These are phyloP conservation scores for Picathartes gymnocephalus DNA, from an alignment of 2,113 vertebrate species.

Conservation along the genomic window DNA sequence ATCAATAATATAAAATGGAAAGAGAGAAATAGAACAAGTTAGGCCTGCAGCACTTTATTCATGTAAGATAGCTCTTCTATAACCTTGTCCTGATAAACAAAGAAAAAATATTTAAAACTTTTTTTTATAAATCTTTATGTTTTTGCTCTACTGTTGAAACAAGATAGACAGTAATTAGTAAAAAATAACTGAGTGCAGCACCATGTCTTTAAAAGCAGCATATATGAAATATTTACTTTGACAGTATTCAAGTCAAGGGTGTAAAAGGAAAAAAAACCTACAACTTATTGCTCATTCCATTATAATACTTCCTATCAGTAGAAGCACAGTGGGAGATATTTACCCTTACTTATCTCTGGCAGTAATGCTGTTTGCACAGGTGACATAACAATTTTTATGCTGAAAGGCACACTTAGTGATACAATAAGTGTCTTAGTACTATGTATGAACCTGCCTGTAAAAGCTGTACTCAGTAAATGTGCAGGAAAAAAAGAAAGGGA, in stretches of 20 bases:
- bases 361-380: not conserved
- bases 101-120: slow-evolving; percentile 4
- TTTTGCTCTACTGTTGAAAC: not conserved
- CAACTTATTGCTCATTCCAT: not conserved
- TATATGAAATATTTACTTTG: not conserved
- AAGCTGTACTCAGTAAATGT: not conserved
- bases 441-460: not conserved
- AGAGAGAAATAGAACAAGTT: slow-evolving; percentile 47
- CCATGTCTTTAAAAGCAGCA: not conserved
- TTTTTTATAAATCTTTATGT: not conserved
- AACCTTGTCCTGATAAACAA: slow-evolving; percentile 35
- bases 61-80: slow-evolving; percentile 32
- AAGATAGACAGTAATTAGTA: slow-evolving; percentile 21
- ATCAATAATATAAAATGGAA: slow-evolving; percentile 57
- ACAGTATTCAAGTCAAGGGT: not conserved
- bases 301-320: not conserved
- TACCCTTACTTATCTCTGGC: not conserved
- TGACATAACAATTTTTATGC: not conserved
- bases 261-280: not conserved
- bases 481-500: not conserved
- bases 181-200: not conserved
- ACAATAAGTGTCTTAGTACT: not conserved
- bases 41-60: slow-evolving; percentile 52
- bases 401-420: not conserved
- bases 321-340: not conserved